phyloP scores from a whole-genome alignment of 2,113 vertebrate genomes.

The Cervus canadensis region DNA sequence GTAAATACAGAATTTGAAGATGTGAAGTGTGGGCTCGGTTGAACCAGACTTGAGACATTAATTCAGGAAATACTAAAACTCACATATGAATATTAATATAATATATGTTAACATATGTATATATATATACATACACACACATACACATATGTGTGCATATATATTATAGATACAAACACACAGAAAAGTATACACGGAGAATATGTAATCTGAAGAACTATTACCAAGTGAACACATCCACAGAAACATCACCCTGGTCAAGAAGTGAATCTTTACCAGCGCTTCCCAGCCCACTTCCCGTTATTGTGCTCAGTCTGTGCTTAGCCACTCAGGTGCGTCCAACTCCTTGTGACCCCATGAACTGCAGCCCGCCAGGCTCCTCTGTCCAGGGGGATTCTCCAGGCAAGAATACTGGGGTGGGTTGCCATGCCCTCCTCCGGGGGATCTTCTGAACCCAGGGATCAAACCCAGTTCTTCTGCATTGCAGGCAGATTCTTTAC shows the following conservation, averaged over 20 bases:
- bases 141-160: neutral
- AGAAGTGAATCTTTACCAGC: neutral
- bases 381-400: neutral
- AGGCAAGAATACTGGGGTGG: neutral
- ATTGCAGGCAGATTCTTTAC: neutral
- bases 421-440: neutral
- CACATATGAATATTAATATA: neutral
- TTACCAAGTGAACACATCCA: neutral
- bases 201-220: neutral
- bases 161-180: neutral
- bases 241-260: neutral
- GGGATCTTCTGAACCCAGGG: neutral
- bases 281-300: neutral
- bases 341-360: neutral
- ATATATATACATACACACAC: neutral
- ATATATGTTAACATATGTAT: neutral
- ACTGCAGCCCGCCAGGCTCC: neutral
- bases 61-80: neutral
- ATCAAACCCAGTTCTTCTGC: accelerated
- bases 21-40: neutral
- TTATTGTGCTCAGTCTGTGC: neutral
- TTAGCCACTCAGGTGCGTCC: neutral
- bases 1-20: neutral
- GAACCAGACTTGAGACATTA: neutral
- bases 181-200: neutral